These are phyloP conservation scores for Corythaixoides concolor DNA, from an alignment of 2,113 vertebrate species.

Conservation along the genomic window DNA sequence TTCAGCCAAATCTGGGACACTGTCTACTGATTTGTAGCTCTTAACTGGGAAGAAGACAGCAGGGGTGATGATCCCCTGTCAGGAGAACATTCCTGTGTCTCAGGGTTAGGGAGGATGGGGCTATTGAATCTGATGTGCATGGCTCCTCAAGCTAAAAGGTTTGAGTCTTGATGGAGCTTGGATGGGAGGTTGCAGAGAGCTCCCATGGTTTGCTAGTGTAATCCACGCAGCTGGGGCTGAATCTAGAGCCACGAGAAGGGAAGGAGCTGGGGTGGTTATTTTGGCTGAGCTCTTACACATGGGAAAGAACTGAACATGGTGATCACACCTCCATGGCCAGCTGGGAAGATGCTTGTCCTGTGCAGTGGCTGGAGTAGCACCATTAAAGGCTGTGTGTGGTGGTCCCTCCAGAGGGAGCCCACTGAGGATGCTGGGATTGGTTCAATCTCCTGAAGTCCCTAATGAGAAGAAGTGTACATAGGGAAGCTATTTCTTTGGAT, in stretches of 20 bases:
- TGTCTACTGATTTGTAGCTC: not conserved
- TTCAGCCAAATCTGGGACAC: not conserved
- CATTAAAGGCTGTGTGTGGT: not conserved
- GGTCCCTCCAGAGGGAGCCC: not conserved
- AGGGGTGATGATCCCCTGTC: not conserved
- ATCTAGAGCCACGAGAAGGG: not conserved
- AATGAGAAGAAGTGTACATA: not conserved
- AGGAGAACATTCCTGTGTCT: not conserved
- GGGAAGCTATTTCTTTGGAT: not conserved
- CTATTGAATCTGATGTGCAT: not conserved
- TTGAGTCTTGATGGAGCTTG: not conserved
- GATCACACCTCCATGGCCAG: not conserved
- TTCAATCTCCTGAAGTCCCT: not conserved
- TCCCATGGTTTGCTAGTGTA: not conserved
- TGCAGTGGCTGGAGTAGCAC: not conserved
- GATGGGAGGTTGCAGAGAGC: not conserved
- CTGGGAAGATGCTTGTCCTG: not conserved
- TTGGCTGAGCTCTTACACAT: not conserved
- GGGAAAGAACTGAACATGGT: not conserved
- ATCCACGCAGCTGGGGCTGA: not conserved
- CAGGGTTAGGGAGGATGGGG: not conserved
- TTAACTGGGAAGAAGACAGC: not conserved
- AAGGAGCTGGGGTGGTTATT: not conserved
- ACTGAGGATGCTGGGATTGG: not conserved
- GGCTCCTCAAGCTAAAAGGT: not conserved